Evolutionary conservation across 1,140 invertebrate species (phyloP).

Genomic region (Lanistes nyassanus): DNA sequence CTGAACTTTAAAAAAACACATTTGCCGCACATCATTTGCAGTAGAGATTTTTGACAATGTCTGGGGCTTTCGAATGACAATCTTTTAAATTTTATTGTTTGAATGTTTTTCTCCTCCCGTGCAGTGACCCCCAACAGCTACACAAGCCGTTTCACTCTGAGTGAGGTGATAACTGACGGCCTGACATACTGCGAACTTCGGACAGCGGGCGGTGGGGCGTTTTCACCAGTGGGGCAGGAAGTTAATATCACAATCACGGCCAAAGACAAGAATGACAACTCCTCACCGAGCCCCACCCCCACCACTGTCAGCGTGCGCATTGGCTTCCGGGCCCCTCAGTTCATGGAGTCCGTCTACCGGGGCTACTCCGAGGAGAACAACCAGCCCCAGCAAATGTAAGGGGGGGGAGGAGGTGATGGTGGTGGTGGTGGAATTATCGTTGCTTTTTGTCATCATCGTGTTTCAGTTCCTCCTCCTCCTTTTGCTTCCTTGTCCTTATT

Average conservation of each 20-base stretch:
- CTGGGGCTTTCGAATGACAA: too few species aligned
- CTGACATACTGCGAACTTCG: neutral
- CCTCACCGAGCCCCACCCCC: neutral
- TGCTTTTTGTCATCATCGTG: too few species aligned
- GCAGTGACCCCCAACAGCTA: conserved; percentile 8
- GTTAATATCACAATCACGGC: neutral
- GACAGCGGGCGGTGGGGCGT: neutral
- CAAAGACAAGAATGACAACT: conserved; percentile 33
- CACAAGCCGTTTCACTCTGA: neutral
- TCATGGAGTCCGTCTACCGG: conserved; percentile 40
- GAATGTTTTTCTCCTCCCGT: too few species aligned
- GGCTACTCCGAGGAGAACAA: conserved; percentile 48
- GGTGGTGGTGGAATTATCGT: too few species aligned
- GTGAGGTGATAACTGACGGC: too few species aligned
- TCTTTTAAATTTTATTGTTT: too few species aligned
- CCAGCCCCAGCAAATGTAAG: conserved; percentile 43
- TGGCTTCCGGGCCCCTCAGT: conserved; percentile 45
- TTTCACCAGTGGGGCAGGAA: neutral
- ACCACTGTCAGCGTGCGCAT: conserved; percentile 38
- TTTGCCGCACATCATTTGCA: too few species aligned
- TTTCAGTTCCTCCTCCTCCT: too few species aligned
- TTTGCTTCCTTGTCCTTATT: too few species aligned
- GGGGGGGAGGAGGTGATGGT: too few species aligned
- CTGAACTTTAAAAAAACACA: too few species aligned
- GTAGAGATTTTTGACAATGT: too few species aligned